Conservation (phyloP, 1,140 invertebrate species). For the Caenorhabditis tropicalis region DNA sequence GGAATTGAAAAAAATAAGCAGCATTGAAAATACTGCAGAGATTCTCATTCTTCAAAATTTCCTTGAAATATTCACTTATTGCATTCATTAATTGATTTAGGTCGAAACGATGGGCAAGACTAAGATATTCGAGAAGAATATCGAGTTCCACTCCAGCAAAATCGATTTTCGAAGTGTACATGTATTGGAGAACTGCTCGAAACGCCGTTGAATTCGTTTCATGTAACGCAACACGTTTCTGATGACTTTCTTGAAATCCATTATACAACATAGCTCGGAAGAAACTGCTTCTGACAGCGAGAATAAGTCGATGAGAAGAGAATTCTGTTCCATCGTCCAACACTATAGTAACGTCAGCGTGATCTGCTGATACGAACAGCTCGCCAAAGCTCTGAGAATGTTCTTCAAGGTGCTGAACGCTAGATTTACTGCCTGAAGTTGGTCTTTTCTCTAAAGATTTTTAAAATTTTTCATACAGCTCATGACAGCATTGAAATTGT, state of each 20-base stretch:
- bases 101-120: background rate
- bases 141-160: constrained; percentile 12
- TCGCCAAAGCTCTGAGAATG: background rate
- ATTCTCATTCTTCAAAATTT: constrained; percentile 24
- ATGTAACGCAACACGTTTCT: background rate
- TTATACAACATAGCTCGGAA: background rate
- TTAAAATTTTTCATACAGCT: background rate
- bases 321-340: constrained; percentile 13
- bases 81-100: background rate
- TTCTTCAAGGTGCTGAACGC: background rate
- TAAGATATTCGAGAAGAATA: constrained; percentile 7
- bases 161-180: constrained; percentile 30
- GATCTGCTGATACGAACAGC: background rate
- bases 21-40: constrained; percentile 9
- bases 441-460: no score
- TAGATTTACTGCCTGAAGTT: background rate
- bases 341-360: background rate
- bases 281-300: background rate
- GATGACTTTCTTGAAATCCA: background rate
- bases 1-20: background rate
- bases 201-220: background rate
- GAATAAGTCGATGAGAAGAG: background rate
- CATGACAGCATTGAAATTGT: constrained; percentile 25
- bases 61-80: constrained; percentile 33
- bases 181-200: background rate